Percentiles rank a stretch among this genome's conserved stretches.
Evolutionary conservation across 2,113 vertebrate genomes (phyloP).

Genomic region (Donacobius atricapilla): DNA sequence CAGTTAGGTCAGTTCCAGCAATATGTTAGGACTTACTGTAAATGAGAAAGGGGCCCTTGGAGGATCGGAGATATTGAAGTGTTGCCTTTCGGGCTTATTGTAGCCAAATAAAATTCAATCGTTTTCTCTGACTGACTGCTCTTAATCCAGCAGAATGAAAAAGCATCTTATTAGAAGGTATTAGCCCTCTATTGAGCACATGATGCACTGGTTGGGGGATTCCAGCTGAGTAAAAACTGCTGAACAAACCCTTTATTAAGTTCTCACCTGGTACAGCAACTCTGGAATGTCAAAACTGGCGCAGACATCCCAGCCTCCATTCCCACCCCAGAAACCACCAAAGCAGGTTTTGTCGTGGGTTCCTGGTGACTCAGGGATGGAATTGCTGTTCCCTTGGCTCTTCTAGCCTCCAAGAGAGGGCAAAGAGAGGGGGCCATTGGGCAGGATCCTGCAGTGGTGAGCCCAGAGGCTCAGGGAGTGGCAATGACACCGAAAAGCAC

Average conservation of each 20-base stretch:
- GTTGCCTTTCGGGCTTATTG: background rate
- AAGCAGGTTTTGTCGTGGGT: background rate
- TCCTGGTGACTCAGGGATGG: background rate
- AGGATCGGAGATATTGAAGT: slow-evolving; percentile 14
- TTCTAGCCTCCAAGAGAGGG: background rate
- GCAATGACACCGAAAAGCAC: accelerated
- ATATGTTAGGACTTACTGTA: slow-evolving; percentile 18
- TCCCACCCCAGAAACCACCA: background rate
- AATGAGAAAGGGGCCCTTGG: slow-evolving; percentile 35
- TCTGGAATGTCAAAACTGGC: background rate
- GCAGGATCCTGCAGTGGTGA: background rate
- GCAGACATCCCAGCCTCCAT: background rate
- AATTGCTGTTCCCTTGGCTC: background rate
- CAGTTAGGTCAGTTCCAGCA: background rate
- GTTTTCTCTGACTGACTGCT: background rate
- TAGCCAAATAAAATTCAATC: background rate
- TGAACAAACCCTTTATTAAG: background rate
- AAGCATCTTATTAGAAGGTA: background rate
- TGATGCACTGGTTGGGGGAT: background rate
- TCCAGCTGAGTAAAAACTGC: background rate
- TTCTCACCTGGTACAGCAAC: background rate
- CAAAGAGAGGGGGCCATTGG: accelerated
- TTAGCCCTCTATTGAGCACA: background rate
- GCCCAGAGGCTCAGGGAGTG: background rate
- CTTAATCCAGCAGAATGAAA: slow-evolving; percentile 24